Evolutionary conservation across 2,113 vertebrate species (phyloP), one percentile per base, ranked within the genome.

Genomic region (Corynorhinus townsendii): DNA sequence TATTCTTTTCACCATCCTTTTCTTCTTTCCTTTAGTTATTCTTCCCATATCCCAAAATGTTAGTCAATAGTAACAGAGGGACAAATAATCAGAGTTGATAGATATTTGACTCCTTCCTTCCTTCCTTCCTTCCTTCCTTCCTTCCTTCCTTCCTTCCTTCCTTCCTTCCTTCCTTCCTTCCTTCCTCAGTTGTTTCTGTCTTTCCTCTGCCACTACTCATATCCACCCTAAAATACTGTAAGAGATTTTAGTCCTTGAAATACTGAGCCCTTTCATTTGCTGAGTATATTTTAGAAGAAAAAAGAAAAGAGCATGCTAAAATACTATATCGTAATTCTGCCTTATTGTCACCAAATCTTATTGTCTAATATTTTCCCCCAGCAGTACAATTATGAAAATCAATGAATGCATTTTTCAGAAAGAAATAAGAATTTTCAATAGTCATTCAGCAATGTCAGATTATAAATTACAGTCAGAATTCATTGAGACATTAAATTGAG

Each of bases 391-490:
- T 62, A 86, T 33, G 22, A 89, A 90, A 94, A 89, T 92, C 69
- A 94, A 45, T 66, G 38, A 86, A 35, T 16, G 2, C 69, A 75
- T 83, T 90, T 88, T 90, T 81, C 5, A 56, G 49, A 71, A 28
- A 83, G 75, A 86, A 91, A 68, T 68, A 84, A 95, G 86, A 82
- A 56, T 77, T 92, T 20, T 92, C 33, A 69, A 33, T 49, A 76
- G 52, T 83, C 17, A 72, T 77, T 92, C 11, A 66, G 43, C 47
- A 20, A 72, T 68, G 52, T 54, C 28, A 90, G 45, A 49, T 94
- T 76, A 83, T 66, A 77, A 77, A 68, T 86, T 79, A 79, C 4
- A 81, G 11, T 1, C 33, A 77, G 33, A 77, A 92, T 83, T 66
- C 52, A 59, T 5, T n/a, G 35, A 77, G 28, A 72, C 20, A 66